Evolutionary conservation across 2,797 vertebrate species (phyloP).

Genomic region (Chiloscyllium punctatum): DNA sequence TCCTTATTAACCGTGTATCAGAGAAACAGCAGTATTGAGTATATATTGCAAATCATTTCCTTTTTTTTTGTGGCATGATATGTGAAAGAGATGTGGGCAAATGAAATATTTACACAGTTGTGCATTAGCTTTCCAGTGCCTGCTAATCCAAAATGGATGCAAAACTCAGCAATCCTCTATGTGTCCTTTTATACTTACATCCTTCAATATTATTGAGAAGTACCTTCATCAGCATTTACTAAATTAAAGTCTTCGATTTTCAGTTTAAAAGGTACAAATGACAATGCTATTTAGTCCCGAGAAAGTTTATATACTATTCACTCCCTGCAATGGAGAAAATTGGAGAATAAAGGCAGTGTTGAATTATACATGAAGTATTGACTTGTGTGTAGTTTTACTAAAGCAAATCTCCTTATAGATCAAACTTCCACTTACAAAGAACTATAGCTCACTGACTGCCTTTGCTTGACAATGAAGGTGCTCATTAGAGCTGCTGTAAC

Average conservation of each 20-base stretch:
- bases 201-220: not conserved
- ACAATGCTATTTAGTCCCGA: not conserved
- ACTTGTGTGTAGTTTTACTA: slow-evolving; percentile 24
- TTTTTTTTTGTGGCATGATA: not conserved
- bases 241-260: not conserved
- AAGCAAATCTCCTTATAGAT: slow-evolving; percentile 16
- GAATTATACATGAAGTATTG: slow-evolving; percentile 37
- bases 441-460: not conserved
- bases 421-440: not conserved
- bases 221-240: not conserved
- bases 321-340: not conserved
- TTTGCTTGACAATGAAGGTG: slow-evolving; percentile 20
- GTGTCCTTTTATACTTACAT: not conserved
- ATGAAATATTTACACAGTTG: not conserved
- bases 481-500: slow-evolving; percentile 11
- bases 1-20: not conserved
- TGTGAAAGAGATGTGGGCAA: not conserved
- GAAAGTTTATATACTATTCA: slow-evolving; percentile 19
- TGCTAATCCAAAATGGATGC: not conserved
- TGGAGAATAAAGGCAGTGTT: slow-evolving; percentile 15
- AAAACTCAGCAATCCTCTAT: not conserved
- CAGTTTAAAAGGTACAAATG: not conserved
- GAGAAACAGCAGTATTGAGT: not conserved
- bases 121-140: not conserved
- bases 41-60: not conserved